Base-by-base conservation (phyloP, 2,888 invertebrate genomes). In the Griposia aprilina region DNA sequence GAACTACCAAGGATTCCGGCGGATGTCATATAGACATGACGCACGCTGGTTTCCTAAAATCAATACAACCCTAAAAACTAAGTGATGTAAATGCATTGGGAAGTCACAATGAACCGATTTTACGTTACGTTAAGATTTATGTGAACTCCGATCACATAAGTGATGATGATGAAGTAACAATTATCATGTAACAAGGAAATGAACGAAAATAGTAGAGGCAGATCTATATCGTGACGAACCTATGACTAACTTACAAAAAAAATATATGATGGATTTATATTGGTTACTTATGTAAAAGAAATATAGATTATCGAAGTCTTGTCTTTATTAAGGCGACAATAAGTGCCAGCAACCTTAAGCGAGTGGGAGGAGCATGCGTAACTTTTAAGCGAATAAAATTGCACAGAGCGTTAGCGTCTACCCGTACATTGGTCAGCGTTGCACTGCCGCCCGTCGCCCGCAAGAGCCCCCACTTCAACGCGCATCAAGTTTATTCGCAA, bases 171-270 rank as follows among this genome's bases (percentile, higher is more conserved):
- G 84, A 75, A 87, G 84, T 76, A 82, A 78, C 74, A 71, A 84
- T 78, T 82, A 86, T 80, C 76, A 71, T 68, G 76, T 84, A 78
- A 82, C 57, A 65, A 78, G 82, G 82, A 87, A 87, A 87, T 78
- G n/a, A 78, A 76, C 68, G 45, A 78, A 84, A 84, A 71, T 66
- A 67, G 69, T 74, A 52, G 74, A 67, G 48, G 66, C 45, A 72
- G 30, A 78, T 80, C 50, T 69, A 65, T 41, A 74, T 80, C 45
- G 5, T 63, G 77, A 65, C 78, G 48, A 17, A 55, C n/a, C n/a
- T 74, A 48, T 81, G 36, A 30, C 41, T 60, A 74, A 65, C 8
- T 17, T 45, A 48, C 17, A 60, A 15, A 15, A 36, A 36, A 36
- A 36, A 36, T 2, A 36, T 36, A 36, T 36, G 30, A 69, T 70